Conservation (phyloP, 2,113 vertebrate species). For the Prolemur simus region DNA sequence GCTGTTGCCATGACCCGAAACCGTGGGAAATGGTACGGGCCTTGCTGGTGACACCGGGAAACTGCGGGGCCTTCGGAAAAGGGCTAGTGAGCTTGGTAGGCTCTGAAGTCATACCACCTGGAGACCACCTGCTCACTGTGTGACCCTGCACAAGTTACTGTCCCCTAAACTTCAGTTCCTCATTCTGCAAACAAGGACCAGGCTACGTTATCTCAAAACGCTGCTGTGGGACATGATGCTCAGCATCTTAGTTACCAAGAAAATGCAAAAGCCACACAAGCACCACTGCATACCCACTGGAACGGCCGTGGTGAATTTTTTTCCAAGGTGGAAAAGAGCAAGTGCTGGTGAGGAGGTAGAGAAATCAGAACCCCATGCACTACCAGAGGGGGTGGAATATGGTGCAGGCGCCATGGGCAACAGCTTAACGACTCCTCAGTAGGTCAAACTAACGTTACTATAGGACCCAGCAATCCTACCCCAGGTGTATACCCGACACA, state of each 20-base stretch:
- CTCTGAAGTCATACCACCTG: not conserved
- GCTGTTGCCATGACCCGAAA: not conserved
- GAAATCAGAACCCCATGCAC: rapidly evolving
- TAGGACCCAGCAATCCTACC: rapidly evolving
- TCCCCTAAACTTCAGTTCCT: not conserved
- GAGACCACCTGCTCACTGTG: not conserved
- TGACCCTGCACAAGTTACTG: not conserved
- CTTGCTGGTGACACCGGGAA: too few relatives aligned
- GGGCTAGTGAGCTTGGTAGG: not conserved
- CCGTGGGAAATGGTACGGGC: too few relatives aligned
- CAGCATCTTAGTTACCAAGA: rapidly evolving
- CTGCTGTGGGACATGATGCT: not conserved
- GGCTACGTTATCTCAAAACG: too few relatives aligned
- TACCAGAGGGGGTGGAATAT: rapidly evolving
- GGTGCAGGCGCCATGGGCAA: rapidly evolving
- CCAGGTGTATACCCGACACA: rapidly evolving
- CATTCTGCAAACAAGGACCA: not conserved
- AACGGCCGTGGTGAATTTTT: not conserved
- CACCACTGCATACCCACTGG: too few relatives aligned
- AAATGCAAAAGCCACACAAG: not conserved
- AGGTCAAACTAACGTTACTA: rapidly evolving
- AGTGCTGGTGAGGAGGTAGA: rapidly evolving
- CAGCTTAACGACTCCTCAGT: rapidly evolving
- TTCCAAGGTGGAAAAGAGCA: rapidly evolving
- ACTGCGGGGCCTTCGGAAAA: too few relatives aligned